A percentile compares a stretch with the other conserved stretches of the same genome.
These are phyloP conservation scores for Marmota flaviventris DNA, from an alignment of 2,113 vertebrate species.

Conservation along the genomic window DNA sequence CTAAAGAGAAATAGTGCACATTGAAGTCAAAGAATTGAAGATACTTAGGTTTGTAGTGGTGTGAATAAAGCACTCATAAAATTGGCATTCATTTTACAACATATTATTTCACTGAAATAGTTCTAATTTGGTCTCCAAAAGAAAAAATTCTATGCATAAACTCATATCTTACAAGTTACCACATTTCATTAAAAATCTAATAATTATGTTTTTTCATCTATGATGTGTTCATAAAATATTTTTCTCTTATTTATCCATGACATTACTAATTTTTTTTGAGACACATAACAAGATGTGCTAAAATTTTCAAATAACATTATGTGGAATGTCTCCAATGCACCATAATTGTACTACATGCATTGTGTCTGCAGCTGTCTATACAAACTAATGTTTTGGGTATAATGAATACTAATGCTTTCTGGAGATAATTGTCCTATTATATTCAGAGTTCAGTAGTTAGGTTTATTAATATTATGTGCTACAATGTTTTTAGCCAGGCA, in stretches of 20 bases:
- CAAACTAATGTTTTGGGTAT: constrained; percentile 72
- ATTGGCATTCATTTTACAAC: not conserved
- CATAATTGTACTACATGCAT: not conserved
- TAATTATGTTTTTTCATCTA: constrained; percentile 12
- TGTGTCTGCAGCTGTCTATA: constrained; percentile 57
- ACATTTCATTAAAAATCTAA: not conserved
- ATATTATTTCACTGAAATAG: not conserved
- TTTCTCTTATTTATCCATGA: not conserved
- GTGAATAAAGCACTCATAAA: not conserved
- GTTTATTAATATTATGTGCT: constrained; percentile 71
- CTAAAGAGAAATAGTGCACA: constrained; percentile 23
- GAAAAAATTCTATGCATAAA: not conserved
- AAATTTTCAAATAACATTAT: constrained; percentile 44
- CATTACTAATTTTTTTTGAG: constrained; percentile 42
- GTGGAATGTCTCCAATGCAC: not conserved
- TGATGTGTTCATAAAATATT: not conserved
- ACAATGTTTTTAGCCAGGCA: constrained; percentile 64
- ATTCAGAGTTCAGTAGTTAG: constrained; percentile 75
- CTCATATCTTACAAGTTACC: not conserved
- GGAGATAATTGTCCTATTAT: constrained; percentile 70
- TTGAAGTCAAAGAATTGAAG: not conserved
- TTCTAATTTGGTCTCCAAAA: constrained; percentile 14
- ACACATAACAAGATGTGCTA: constrained; percentile 43
- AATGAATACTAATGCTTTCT: constrained; percentile 72
- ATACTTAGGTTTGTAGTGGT: not conserved